A percentile compares a stretch with the other conserved stretches of the same genome.
phyloP scores from a whole-genome alignment of 1,140 invertebrate species.

The Palaemon carinicauda region DNA sequence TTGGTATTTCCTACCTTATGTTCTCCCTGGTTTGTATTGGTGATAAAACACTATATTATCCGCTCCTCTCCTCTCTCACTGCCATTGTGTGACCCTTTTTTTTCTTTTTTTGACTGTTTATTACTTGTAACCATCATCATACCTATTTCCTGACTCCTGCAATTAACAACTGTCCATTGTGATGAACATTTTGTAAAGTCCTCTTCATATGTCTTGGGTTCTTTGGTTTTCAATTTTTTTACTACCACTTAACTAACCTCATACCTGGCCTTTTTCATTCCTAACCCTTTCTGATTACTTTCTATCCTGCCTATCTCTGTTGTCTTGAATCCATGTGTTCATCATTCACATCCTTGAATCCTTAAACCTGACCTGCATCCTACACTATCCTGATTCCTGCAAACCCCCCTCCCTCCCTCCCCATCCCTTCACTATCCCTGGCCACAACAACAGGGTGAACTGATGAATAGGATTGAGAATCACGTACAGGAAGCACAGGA shows the following conservation, averaged over 20 bases:
- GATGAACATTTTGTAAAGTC: conserved; percentile 44
- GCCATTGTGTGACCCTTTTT: conserved; percentile 23
- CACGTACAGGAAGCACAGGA: conserved; percentile 70
- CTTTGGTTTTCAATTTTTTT: conserved; percentile 33
- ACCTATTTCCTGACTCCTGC: conserved; percentile 3
- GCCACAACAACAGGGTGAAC: conserved; percentile 69
- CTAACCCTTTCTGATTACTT: conserved; percentile 14
- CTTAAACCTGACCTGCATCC: conserved; percentile 35
- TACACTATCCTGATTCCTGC: neutral
- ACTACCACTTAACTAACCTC: conserved; percentile 30
- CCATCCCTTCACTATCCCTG: neutral
- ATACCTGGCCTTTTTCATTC: conserved; percentile 27
- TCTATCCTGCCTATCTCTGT: conserved; percentile 35
- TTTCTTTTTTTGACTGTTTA: conserved; percentile 22
- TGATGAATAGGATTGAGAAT: conserved; percentile 76
- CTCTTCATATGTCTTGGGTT: conserved; percentile 50
- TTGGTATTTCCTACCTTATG: neutral
- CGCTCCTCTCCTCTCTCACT: conserved; percentile 15
- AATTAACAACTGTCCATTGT: conserved; percentile 7
- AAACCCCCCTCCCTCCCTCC: neutral
- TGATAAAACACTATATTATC: neutral
- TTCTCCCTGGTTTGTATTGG: conserved; percentile 14
- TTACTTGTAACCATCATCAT: conserved; percentile 34
- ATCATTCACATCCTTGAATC: conserved; percentile 7
- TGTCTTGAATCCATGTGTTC: neutral